Evolutionary conservation across 1,140 invertebrate genomes (phyloP), one percentile per base, ranked within the genome.

Genomic region (Metaphire vulgaris): DNA sequence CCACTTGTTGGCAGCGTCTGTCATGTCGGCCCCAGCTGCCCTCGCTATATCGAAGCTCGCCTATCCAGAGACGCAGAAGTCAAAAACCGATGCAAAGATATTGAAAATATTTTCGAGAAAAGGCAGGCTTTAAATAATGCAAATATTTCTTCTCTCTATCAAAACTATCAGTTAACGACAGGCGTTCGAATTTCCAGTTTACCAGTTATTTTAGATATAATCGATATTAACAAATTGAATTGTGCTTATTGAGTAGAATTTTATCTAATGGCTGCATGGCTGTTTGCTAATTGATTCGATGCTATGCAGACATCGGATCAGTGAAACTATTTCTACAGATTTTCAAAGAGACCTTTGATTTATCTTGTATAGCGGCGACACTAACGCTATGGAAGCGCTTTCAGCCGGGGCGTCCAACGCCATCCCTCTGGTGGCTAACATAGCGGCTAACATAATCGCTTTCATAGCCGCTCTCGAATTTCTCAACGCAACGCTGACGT

Each of bases 21-120:
- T 98, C 0, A 98, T 98, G 96, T 93, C 94, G 0, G 96, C 96
- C 0, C 95, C 96, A 0, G 93, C 94, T 15, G 91, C 95, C 0
- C 86, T 99, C 2, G 93, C 92, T 79, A 92, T 90, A 79, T 89
- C 93, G 0, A 99, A 99, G 86, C 87, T 99, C 1, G 89, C 96
- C 80, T 92, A 92, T 86, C 96, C 96, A 0, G 96, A 98, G 88
- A 92, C 90, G 0, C 90, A 93, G 81, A 87, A 90, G 74, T 91
- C 80, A 30, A 77, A 78, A 34, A 78, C 74, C 1, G 69, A 74
- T 26, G 73, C 56, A 6, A 31, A 32, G 66, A 78, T 56, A 66
- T 78, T n/a, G 33, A 78, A n/a, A 33, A 33, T 21, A 56, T 56
- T 56, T 56, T 56, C 41, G 41, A 56, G 21, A 6, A 6, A 56